Evolutionary conservation across 2,888 invertebrate genomes (phyloP).

Genomic region (Tridacna gigas): DNA sequence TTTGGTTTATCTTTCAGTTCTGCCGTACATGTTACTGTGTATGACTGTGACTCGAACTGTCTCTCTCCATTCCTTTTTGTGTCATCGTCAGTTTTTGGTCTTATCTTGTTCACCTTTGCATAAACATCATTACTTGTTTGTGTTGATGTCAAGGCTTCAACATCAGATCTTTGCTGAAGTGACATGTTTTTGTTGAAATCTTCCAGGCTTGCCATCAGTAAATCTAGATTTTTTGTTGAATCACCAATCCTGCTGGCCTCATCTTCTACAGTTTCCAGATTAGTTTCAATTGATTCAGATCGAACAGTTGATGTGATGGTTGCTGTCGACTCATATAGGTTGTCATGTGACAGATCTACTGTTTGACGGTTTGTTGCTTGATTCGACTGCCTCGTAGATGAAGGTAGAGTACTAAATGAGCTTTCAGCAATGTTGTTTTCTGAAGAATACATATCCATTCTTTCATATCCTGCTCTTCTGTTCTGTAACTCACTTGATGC

Average conservation of each 20-base stretch:
- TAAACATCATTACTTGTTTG: slow-evolving; percentile 17
- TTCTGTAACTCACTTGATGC: slow-evolving; percentile 10
- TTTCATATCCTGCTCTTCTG: slow-evolving; percentile 41
- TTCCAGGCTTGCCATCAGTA: slow-evolving; percentile 29
- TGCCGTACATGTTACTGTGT: slow-evolving; percentile 48
- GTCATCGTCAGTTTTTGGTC: not conserved
- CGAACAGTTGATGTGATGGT: slow-evolving; percentile 53
- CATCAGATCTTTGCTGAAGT: not conserved
- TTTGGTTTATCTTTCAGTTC: slow-evolving; percentile 28
- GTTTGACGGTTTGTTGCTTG: not conserved
- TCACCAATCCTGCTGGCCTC: not conserved
- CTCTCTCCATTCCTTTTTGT: not conserved
- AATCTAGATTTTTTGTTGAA: not conserved
- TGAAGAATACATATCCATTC: slow-evolving; percentile 48
- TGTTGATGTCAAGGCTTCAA: not conserved
- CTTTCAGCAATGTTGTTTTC: slow-evolving; percentile 31
- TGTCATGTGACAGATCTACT: slow-evolving; percentile 38
- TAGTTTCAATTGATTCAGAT: slow-evolving; percentile 51
- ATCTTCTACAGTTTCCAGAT: slow-evolving; percentile 35
- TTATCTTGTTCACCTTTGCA: slow-evolving; percentile 46
- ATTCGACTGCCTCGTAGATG: not conserved
- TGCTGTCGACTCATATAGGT: slow-evolving; percentile 57
- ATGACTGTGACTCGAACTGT: not conserved
- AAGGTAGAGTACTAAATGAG: slow-evolving; percentile 1
- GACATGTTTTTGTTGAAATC: slow-evolving; percentile 18